Base-by-base conservation (phyloP, 2,888 invertebrate genomes). In the Lasioglossum zephyrum region DNA sequence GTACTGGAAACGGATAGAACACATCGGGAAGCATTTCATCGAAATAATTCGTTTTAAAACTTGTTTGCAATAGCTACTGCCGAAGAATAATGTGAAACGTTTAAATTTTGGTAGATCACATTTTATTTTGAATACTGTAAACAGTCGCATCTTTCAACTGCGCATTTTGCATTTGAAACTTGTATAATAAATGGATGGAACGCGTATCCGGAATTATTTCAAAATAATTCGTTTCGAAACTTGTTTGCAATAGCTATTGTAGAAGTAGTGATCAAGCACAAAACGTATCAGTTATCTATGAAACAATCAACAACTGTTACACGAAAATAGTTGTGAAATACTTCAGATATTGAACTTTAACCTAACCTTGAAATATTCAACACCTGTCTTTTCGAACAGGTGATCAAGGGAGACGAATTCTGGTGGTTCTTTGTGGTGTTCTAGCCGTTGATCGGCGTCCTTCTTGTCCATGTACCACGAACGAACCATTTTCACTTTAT, bases 331-430 rank as follows among this genome's bases (percentile, higher is more conserved):
- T 3, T 13, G 44, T 16, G 18, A 66, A 69, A 77, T 49, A 13
- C 53, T 16, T 63, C 18, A 36, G n/a, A 26, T 53, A 53, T 78
- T 31, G 18, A 60, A 44, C 22, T 47, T 18, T 60, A 18, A 73
- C 6, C 95, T 95, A 96, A 98, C 99, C 96, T 97, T 96, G 95
- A 97, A 98, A 95, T 98, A 98, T 95, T 98, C 97, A 16, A 99
- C 98, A n/a, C 99, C 98, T 49, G 98, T 97, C 93, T 96, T 95
- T 87, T 96, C 95, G 87, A 95, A 96, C 75, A 99, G 95, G 82
- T 97, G 96, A 0, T 97, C 96, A 0, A 98, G 89, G 0, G 96
- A 95, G 39, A 99, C 89, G 91, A 96, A 97, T 93, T 97, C 95
- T 3, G 97, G 97, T 1, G 99, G 99, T 91, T 96, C 96, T 79